phyloP scores from a whole-genome alignment of 2,797 vertebrate species.

The Parambassis ranga region DNA sequence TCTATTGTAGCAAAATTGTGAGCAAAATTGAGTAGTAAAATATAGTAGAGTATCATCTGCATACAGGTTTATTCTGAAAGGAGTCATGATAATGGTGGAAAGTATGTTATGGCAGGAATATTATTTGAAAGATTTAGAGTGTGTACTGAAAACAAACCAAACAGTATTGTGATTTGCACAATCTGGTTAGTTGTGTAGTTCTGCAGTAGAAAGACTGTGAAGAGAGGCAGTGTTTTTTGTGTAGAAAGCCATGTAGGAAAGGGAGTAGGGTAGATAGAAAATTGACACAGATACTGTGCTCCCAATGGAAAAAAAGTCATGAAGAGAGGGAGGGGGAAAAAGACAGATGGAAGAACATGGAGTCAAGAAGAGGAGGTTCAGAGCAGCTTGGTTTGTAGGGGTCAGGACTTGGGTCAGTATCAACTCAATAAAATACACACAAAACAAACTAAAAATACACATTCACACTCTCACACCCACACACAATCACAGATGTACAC shows the following conservation, averaged over 20 bases:
- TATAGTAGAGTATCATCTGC: not conserved
- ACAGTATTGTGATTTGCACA: too few relatives aligned
- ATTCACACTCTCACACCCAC: not conserved
- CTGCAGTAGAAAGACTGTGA: not conserved
- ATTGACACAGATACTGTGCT: constrained; percentile 36
- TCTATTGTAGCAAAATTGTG: too few relatives aligned
- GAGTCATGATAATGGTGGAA: not conserved
- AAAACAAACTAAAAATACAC: constrained; percentile 1
- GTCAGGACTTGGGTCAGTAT: constrained; percentile 45
- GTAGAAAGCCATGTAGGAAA: constrained; percentile 2
- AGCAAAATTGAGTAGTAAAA: too few relatives aligned
- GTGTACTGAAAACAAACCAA: too few relatives aligned
- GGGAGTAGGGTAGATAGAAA: not conserved
- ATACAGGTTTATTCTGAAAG: not conserved
- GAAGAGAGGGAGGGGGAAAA: not conserved
- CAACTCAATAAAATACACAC: constrained; percentile 45
- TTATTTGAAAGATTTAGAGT: too few relatives aligned
- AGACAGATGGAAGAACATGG: constrained; percentile 7
- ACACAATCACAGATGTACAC: not conserved
- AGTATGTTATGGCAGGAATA: too few relatives aligned
- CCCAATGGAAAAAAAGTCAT: constrained; percentile 8
- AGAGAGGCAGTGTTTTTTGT: not conserved
- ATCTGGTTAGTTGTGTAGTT: too few relatives aligned
- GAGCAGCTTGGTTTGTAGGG: constrained; percentile 28
- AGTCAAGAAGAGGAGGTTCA: constrained; percentile 3